phyloP scores from a whole-genome alignment of 2,797 vertebrate species.

The Sebastes nivosus region DNA sequence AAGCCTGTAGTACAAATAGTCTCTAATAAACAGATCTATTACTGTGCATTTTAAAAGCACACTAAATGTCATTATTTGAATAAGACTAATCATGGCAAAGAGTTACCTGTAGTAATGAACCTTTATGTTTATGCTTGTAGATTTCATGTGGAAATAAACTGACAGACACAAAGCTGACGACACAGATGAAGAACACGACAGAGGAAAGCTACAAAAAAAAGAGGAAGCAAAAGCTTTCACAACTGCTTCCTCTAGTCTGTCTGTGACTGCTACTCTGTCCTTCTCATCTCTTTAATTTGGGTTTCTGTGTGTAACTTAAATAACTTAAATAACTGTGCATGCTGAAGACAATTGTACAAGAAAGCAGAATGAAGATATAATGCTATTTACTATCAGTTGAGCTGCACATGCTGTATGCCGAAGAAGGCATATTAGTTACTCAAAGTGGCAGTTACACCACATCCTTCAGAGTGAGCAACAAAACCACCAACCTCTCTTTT shows the following conservation, averaged over 20 bases:
- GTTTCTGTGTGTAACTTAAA: background rate
- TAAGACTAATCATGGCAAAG: background rate
- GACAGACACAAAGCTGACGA: slow-evolving; percentile 40
- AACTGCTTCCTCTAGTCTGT: slow-evolving; percentile 74
- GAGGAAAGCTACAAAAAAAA: slow-evolving; percentile 63
- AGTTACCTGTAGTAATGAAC: background rate
- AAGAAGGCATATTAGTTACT: background rate
- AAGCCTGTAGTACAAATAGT: no score
- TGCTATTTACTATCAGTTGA: background rate
- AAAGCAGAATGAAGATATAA: background rate
- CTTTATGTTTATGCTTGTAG: background rate
- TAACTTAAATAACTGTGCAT: background rate
- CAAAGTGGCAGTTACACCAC: slow-evolving; percentile 76
- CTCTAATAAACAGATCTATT: background rate
- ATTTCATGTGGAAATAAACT: slow-evolving; percentile 38
- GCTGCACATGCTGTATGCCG: background rate
- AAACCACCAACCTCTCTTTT: slow-evolving; percentile 25
- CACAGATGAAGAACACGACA: slow-evolving; percentile 54
- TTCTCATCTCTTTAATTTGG: background rate
- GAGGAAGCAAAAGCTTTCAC: slow-evolving; percentile 69
- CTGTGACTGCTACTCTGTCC: background rate
- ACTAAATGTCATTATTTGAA: background rate
- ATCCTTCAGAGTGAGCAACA: slow-evolving; percentile 61
- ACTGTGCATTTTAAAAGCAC: background rate
- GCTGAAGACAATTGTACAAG: background rate